Percentiles rank a stretch among this genome's conserved stretches.
Evolutionary conservation across 2,797 vertebrate genomes (phyloP).

Genomic region (Sebastes minor): DNA sequence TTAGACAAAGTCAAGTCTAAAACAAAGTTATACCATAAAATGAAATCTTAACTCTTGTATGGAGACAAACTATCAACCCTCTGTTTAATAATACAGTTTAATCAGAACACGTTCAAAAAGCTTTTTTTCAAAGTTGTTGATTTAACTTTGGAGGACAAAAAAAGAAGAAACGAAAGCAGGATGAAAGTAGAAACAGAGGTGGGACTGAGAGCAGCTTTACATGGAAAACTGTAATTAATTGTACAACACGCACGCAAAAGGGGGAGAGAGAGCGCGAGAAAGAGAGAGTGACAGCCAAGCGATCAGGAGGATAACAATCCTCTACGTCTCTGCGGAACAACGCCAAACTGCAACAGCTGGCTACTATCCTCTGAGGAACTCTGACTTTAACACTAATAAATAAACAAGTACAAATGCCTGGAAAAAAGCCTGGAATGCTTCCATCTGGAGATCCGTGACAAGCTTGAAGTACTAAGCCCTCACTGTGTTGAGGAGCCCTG

Average conservation of each 20-base stretch:
- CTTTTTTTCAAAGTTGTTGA: not conserved
- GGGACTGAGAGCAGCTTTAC: not conserved
- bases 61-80: not conserved
- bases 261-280: constrained; percentile 13
- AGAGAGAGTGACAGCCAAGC: constrained; percentile 64
- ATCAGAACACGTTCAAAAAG: not conserved
- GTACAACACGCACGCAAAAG: constrained; percentile 16
- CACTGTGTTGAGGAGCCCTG: constrained; percentile 61
- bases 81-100: not conserved
- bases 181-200: constrained; percentile 6
- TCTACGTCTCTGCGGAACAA: constrained; percentile 70
- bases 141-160: constrained; percentile 4
- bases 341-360: constrained; percentile 81
- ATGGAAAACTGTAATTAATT: constrained; percentile 37
- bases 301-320: constrained; percentile 67
- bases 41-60: not conserved
- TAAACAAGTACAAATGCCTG: constrained; percentile 75
- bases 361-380: constrained; percentile 77
- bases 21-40: not conserved
- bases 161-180: not conserved
- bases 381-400: constrained; percentile 77
- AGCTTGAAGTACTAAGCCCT: constrained; percentile 73
- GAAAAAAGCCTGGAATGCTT: constrained; percentile 63
- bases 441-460: constrained; percentile 83
- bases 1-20: not conserved